These are phyloP conservation scores for Galbula dea DNA, from an alignment of 2,113 vertebrate genomes.

Conservation along the genomic window DNA sequence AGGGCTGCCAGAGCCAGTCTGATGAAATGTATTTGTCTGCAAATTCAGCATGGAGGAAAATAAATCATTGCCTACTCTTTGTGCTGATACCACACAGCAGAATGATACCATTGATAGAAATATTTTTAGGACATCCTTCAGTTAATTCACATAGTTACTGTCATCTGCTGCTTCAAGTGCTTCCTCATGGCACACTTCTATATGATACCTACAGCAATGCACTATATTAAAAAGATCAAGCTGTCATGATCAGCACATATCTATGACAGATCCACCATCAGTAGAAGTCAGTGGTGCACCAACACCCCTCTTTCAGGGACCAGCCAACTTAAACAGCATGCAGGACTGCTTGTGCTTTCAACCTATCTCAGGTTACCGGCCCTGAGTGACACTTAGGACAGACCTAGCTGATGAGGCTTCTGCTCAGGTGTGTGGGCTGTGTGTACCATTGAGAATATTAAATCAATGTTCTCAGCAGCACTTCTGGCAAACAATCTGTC, in stretches of 20 bases:
- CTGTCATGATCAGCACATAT: neutral
- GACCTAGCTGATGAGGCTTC: neutral
- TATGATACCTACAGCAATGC: neutral
- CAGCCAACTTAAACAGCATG: neutral
- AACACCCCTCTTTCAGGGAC: neutral
- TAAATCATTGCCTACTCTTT: neutral
- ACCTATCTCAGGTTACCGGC: neutral
- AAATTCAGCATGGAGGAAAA: neutral
- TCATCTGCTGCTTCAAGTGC: neutral
- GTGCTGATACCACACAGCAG: neutral
- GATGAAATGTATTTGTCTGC: neutral
- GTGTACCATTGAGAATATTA: neutral
- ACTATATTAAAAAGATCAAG: neutral
- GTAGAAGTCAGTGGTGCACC: neutral
- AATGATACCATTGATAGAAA: neutral
- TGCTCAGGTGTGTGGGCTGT: neutral
- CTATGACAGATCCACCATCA: neutral
- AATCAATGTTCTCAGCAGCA: neutral
- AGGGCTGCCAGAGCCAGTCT: neutral
- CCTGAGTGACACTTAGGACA: neutral
- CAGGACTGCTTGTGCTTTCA: neutral
- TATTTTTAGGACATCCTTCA: neutral
- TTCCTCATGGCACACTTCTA: neutral
- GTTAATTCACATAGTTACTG: neutral
- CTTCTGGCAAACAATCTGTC: neutral